Percentiles rank a stretch among this genome's conserved stretches.
These are phyloP conservation scores for Microcebus lehilahytsara DNA, from an alignment of 2,113 vertebrate genomes.

Conservation along the genomic window DNA sequence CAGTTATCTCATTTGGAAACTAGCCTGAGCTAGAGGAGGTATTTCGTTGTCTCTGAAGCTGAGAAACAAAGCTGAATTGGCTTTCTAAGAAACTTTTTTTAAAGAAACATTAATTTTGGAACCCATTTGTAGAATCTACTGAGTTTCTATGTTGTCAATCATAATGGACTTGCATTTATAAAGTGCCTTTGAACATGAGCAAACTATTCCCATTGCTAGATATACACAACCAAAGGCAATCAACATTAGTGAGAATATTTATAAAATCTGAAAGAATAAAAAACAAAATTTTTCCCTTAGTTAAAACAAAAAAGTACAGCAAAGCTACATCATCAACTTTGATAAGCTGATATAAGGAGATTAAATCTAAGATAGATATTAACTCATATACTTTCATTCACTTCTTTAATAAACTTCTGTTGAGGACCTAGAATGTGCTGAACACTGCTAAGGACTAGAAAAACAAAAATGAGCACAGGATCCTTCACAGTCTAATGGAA, in stretches of 20 bases:
- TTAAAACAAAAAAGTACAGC: neutral
- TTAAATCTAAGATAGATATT: neutral
- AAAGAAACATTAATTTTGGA: neutral
- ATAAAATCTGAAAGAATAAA: slow-evolving; percentile 20
- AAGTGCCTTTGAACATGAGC: neutral
- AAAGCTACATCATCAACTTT: neutral
- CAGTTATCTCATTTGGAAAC: neutral
- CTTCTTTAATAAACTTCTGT: neutral
- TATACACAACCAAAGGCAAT: neutral
- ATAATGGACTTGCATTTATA: neutral
- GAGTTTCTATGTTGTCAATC: neutral
- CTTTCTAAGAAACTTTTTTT: neutral
- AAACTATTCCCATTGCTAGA: neutral
- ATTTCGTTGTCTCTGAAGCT: neutral
- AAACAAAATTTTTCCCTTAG: neutral
- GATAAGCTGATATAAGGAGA: neutral
- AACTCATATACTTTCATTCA: neutral
- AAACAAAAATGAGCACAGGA: neutral
- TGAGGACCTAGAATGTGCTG: neutral
- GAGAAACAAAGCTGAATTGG: neutral
- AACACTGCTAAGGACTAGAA: neutral
- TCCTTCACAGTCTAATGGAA: neutral
- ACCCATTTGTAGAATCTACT: neutral
- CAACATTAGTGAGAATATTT: neutral
- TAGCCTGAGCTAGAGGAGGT: neutral